phyloP scores from a whole-genome alignment of 2,888 invertebrate species.

The Philonicus albiceps region DNA sequence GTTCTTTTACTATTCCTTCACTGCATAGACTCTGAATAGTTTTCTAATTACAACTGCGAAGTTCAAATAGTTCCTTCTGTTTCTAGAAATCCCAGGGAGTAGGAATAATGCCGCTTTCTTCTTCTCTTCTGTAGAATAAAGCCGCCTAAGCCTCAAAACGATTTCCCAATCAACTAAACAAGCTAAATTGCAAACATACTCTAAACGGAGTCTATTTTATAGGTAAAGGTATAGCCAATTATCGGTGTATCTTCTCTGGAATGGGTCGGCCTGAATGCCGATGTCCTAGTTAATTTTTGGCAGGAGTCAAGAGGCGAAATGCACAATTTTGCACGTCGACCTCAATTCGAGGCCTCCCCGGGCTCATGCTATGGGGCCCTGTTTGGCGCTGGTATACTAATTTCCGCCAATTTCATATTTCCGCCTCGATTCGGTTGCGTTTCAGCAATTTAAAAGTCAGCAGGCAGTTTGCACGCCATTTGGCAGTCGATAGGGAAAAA shows the following conservation, averaged over 20 bases:
- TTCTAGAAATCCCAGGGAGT: not conserved
- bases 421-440: not conserved
- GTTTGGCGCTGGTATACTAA: not conserved
- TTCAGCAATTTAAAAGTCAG: not conserved
- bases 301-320: not conserved
- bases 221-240: not conserved
- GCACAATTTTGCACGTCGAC: not conserved
- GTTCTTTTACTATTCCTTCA: not conserved
- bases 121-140: not conserved
- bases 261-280: not conserved
- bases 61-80: not conserved
- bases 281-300: slow-evolving; percentile 10
- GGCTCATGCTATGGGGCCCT: not conserved
- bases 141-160: not conserved
- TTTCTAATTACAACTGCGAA: not conserved
- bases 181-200: not conserved
- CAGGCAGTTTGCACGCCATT: slow-evolving; percentile 2
- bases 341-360: not conserved
- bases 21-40: not conserved
- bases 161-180: not conserved
- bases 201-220: not conserved
- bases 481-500: not conserved
- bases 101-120: not conserved
- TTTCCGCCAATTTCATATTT: slow-evolving; percentile 4
- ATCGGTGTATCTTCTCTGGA: not conserved